Evolutionary conservation across 1,140 invertebrate species (phyloP), one percentile per base, ranked within the genome.

Genomic region (Luehdorfia chinensis): DNA sequence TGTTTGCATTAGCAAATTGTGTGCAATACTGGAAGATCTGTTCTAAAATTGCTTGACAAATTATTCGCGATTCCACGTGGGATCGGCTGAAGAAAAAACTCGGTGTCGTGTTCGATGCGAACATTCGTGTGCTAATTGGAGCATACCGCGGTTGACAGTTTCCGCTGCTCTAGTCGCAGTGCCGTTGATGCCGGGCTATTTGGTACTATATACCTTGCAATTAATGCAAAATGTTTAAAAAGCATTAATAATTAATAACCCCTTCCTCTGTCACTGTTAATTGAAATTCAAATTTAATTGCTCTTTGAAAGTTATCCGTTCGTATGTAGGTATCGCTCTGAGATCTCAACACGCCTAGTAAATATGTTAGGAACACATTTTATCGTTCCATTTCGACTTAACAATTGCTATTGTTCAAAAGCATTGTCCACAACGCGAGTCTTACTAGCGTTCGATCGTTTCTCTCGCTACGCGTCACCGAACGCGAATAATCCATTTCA

Each of bases 401-500:
- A n/a, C n/a, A n/a, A n/a, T n/a, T n/a, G n/a, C n/a, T n/a, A n/a
- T 7, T 11, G 18, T 21, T 21, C 8, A 4, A 37, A 37, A 7
- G 34, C 11, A 16, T 11, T 12, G 18, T 37, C 6, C 34, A 2
- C 2, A 23, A 5, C 18, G 11, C 18, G 34, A 37, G 11, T 18
- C 2, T n/a, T 6, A 9, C n/a, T 2, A 6, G 4, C 1, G 2
- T 14, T 43, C 46, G 23, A 21, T 54, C 51, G 39, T 36, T 47
- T 47, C 44, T 48, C 51, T 28, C 23, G 45, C 15, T 4, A 27
- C 37, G 51, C 51, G 23, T 54, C 45, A 44, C 12, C 45, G 23
- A 47, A 30, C 31, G 39, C 51, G 39, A 47, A 34, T 54, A 44
- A 54, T 48, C 46, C 36, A 48, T 44, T 54, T 27, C 18, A 48